Evolutionary conservation across 2,888 invertebrate species (phyloP).

Genomic region (Erebia epiphron): DNA sequence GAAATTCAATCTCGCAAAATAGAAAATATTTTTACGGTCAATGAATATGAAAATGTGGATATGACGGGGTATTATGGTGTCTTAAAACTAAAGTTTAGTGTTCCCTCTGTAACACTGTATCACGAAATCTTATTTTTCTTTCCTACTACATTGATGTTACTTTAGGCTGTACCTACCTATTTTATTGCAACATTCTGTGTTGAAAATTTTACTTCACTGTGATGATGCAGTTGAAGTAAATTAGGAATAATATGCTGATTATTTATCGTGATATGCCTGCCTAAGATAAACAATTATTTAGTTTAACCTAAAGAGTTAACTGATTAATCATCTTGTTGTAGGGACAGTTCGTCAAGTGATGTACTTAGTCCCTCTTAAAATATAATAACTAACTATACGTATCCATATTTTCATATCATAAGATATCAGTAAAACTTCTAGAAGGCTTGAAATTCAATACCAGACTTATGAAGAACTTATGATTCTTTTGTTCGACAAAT

Average conservation of each 20-base stretch:
- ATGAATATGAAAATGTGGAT: constrained; percentile 76
- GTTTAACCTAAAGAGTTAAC: too few species aligned
- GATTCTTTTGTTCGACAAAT: background rate
- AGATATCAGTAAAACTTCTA: too few species aligned
- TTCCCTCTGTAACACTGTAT: constrained; percentile 37
- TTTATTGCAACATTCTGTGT: background rate
- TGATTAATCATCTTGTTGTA: too few species aligned
- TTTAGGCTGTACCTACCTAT: background rate
- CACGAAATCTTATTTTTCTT: constrained; percentile 3
- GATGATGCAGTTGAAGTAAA: background rate
- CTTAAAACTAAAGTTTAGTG: constrained; percentile 55
- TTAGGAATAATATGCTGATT: background rate
- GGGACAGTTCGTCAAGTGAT: too few species aligned
- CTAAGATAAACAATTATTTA: too few species aligned
- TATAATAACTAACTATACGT: too few species aligned
- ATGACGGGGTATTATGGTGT: constrained; percentile 54
- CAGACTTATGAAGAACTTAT: background rate
- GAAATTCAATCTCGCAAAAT: constrained; percentile 78
- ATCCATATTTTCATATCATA: too few species aligned
- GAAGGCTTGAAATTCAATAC: too few species aligned
- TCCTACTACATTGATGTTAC: background rate
- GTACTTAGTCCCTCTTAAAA: too few species aligned
- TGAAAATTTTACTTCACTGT: background rate
- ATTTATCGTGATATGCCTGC: too few species aligned
- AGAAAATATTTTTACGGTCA: constrained; percentile 80